Evolutionary conservation across 2,888 invertebrate genomes (phyloP).

Genomic region (Coleophora deauratella): DNA sequence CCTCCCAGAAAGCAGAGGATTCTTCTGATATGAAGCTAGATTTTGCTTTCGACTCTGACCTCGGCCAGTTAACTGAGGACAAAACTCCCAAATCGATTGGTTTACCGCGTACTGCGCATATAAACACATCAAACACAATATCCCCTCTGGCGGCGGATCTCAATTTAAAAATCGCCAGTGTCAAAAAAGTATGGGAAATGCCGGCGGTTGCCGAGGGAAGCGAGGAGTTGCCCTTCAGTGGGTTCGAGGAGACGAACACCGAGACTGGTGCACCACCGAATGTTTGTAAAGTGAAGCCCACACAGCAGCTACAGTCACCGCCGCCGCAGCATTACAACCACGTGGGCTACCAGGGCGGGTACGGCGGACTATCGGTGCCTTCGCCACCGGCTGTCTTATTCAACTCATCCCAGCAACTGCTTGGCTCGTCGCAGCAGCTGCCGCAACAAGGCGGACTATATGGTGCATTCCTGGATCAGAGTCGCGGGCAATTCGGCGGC

Average conservation of each 20-base stretch:
- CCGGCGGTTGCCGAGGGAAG: conserved; percentile 78
- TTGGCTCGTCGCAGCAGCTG: conserved; percentile 73
- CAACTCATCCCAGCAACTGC: conserved; percentile 80
- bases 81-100: conserved; percentile 72
- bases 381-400: conserved; percentile 90
- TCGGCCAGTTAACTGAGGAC: conserved; percentile 83
- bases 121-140: conserved; percentile 80
- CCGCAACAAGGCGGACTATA: conserved; percentile 84
- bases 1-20: conserved; percentile 78
- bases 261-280: conserved; percentile 77
- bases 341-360: conserved; percentile 83
- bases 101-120: conserved; percentile 75
- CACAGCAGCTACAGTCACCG: conserved; percentile 83
- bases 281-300: conserved; percentile 89
- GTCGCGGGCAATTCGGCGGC: conserved; percentile 86
- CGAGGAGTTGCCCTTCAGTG: conserved; percentile 64
- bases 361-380: conserved; percentile 86
- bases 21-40: conserved; percentile 92
- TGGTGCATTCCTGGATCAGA: conserved; percentile 86
- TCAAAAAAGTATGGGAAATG: conserved; percentile 93
- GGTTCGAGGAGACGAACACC: conserved; percentile 55
- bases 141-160: conserved; percentile 91
- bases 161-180: conserved; percentile 94
- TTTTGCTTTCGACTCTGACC: conserved; percentile 90
- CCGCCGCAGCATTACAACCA: conserved; percentile 80